Evolutionary conservation across 2,888 invertebrate species (phyloP).

Genomic region (Melieria crassipennis): DNA sequence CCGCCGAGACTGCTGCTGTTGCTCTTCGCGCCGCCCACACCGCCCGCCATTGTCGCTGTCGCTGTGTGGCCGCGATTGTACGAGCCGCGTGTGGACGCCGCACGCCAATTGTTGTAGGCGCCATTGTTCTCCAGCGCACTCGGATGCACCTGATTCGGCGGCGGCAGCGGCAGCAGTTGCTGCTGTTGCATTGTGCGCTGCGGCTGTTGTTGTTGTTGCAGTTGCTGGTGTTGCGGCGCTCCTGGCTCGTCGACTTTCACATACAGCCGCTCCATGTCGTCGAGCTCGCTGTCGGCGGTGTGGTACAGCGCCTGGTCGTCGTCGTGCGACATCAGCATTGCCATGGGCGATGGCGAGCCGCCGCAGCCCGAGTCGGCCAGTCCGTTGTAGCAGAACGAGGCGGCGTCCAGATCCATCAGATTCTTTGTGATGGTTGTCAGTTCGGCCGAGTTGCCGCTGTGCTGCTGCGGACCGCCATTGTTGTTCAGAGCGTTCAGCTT

Average conservation of each 20-base stretch:
- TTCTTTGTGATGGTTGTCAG: constrained; percentile 48
- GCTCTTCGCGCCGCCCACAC: constrained; percentile 20
- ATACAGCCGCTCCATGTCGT: constrained; percentile 64
- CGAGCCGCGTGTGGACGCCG: constrained; percentile 16
- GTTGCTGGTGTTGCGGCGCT: constrained; percentile 47
- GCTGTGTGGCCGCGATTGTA: constrained; percentile 12
- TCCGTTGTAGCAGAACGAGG: constrained; percentile 60
- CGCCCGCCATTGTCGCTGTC: constrained; percentile 9
- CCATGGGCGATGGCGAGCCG: constrained; percentile 63
- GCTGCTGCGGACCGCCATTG: constrained; percentile 36
- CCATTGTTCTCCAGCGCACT: constrained; percentile 30
- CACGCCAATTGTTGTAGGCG: constrained; percentile 43
- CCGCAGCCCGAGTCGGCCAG: constrained; percentile 63
- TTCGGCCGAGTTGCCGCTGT: constrained; percentile 37
- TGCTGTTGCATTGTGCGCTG: constrained; percentile 40
- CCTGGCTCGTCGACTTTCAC: constrained; percentile 63
- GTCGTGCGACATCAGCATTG: constrained; percentile 60
- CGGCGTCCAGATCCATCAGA: constrained; percentile 56
- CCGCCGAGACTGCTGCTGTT: constrained; percentile 47
- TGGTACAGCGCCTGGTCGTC: constrained; percentile 57
- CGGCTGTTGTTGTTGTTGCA: constrained; percentile 49
- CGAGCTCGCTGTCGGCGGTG: constrained; percentile 58
- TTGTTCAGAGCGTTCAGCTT: constrained; percentile 45
- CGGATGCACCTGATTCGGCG: constrained; percentile 41
- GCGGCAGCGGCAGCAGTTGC: constrained; percentile 38